phyloP scores from a whole-genome alignment of 2,888 invertebrate genomes.

The Drosophila limbata region DNA sequence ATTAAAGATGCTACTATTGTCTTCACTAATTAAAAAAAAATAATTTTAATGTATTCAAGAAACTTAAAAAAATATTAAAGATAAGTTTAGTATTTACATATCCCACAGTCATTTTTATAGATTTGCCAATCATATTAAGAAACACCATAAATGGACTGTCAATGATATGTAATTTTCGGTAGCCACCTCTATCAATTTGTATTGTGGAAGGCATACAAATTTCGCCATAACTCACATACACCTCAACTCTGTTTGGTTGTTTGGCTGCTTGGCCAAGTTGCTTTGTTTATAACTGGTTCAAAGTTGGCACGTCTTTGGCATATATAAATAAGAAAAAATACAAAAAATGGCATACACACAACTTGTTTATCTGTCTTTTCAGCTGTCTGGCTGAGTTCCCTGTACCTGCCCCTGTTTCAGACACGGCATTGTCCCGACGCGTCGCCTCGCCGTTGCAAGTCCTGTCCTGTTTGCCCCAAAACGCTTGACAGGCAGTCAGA shows the following conservation, averaged over 20 bases:
- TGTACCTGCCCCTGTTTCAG: conserved; percentile 27
- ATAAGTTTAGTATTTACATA: background rate
- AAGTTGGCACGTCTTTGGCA: conserved; percentile 77
- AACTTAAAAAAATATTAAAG: background rate
- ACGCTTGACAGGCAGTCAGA: conserved; percentile 36
- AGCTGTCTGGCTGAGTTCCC: conserved; percentile 56
- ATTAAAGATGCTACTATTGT: no score
- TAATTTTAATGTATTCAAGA: background rate
- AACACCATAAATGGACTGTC: conserved; percentile 3
- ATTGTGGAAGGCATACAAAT: conserved; percentile 71
- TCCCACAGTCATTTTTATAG: conserved; percentile 3
- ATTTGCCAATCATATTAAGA: conserved; percentile 23
- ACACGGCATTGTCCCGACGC: conserved; percentile 32
- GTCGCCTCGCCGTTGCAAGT: conserved; percentile 26
- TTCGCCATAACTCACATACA: conserved; percentile 61
- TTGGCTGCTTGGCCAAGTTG: conserved; percentile 34
- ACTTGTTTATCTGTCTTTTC: conserved; percentile 72
- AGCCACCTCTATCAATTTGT: conserved; percentile 49
- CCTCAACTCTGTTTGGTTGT: conserved; percentile 25
- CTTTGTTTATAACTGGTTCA: conserved; percentile 78
- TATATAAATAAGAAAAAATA: conserved; percentile 46
- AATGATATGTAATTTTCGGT: conserved; percentile 47
- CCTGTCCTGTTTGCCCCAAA: conserved; percentile 49
- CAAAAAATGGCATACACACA: conserved; percentile 26
- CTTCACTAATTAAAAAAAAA: no score